phyloP scores from a whole-genome alignment of 2,113 vertebrate genomes.

The Hemiscyllium ocellatum region DNA sequence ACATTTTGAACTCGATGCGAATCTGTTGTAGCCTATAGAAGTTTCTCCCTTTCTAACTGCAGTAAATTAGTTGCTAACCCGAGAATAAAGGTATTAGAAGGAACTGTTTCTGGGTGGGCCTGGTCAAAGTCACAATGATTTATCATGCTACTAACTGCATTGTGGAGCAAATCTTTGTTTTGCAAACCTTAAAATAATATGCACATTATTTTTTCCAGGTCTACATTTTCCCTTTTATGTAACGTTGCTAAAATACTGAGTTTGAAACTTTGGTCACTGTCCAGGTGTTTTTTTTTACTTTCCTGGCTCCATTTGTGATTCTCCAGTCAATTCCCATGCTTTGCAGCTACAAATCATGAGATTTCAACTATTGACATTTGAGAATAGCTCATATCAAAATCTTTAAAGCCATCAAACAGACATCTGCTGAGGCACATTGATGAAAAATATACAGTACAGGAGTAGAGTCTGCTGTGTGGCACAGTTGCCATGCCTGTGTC shows the following conservation, averaged over 20 bases:
- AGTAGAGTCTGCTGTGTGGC: background rate
- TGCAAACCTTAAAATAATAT: background rate
- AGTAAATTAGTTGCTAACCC: too few species aligned
- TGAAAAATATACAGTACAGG: background rate
- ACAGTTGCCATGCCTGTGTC: background rate
- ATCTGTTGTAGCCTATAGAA: too few species aligned
- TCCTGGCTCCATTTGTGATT: background rate
- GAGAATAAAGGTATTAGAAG: background rate
- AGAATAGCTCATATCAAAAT: background rate
- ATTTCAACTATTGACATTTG: background rate
- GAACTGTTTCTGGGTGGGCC: background rate
- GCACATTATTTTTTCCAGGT: background rate
- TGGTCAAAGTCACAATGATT: background rate
- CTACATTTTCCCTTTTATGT: background rate
- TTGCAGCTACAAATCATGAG: background rate
- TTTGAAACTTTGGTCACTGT: background rate
- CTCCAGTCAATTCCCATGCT: background rate
- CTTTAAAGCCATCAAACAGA: background rate
- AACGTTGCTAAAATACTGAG: background rate
- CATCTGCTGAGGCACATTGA: too few species aligned
- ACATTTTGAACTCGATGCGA: too few species aligned
- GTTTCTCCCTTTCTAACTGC: too few species aligned
- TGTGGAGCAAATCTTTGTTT: background rate
- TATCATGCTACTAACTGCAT: background rate
- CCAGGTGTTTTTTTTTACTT: background rate